These are phyloP conservation scores for Xestoiulus laeticollis DNA, from an alignment of 2,888 invertebrate genomes.

Conservation along the genomic window DNA sequence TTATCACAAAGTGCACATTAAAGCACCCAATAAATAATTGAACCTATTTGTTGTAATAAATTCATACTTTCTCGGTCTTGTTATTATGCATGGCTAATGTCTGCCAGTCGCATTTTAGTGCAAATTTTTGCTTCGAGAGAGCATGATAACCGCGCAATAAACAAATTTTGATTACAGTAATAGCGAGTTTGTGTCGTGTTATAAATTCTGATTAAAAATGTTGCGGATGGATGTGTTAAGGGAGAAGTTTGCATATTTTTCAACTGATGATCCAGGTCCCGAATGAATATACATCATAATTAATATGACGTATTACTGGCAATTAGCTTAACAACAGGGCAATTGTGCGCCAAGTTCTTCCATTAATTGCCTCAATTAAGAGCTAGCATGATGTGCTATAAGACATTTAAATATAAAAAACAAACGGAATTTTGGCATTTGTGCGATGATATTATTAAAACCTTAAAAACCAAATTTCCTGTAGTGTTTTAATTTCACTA, in stretches of 20 bases:
- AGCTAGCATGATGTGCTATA: background rate
- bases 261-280: background rate
- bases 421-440: background rate
- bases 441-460: too few relatives aligned
- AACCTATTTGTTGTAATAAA: background rate
- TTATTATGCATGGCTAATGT: background rate
- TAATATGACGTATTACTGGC: constrained; percentile 15
- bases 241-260: background rate
- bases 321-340: constrained; percentile 17
- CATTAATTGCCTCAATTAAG: background rate
- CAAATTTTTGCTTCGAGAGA: background rate
- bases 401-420: background rate
- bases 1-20: background rate
- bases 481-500: too few relatives aligned
- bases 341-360: background rate
- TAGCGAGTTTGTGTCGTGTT: background rate
- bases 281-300: background rate
- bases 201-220: constrained; percentile 15
- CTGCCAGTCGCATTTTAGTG: background rate
- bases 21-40: constrained; percentile 23
- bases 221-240: background rate
- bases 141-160: background rate
- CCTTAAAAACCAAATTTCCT: too few relatives aligned
- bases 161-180: constrained; percentile 3
- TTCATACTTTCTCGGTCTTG: background rate